Conservation (phyloP, 2,797 vertebrate genomes). For the Rousettus madagascariensis region DNA sequence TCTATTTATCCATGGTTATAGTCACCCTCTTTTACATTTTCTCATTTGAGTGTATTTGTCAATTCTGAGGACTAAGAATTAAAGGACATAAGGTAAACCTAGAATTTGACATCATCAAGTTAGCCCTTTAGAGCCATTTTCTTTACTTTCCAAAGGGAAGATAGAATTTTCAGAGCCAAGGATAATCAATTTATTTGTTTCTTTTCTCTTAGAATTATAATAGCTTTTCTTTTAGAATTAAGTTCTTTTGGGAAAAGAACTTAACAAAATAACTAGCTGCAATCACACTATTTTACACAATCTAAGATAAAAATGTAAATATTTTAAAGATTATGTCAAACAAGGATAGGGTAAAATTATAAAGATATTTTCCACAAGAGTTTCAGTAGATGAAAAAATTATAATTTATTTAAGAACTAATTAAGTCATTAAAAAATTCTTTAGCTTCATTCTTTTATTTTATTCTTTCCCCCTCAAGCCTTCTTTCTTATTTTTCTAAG, state of each 20-base stretch:
- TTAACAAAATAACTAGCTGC: conserved; percentile 14
- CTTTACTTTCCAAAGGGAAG: background rate
- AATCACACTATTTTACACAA: background rate
- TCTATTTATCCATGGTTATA: background rate
- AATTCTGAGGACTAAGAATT: conserved; percentile 3
- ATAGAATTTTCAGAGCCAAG: background rate
- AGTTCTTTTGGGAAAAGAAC: background rate
- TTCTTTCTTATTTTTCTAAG: conserved; percentile 39
- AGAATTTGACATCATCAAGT: background rate
- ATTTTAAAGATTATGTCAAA: conserved; percentile 9
- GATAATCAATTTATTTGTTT: background rate
- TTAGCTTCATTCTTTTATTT: conserved; percentile 12
- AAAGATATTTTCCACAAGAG: background rate
- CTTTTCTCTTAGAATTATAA: background rate
- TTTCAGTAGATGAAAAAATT: conserved; percentile 25
- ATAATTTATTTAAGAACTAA: background rate
- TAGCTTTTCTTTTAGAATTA: background rate
- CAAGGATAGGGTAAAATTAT: background rate
- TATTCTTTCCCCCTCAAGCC: background rate
- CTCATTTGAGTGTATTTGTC: background rate
- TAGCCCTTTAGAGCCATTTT: background rate
- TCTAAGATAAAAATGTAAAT: background rate
- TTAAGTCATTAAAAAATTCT: background rate
- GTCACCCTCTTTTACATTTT: background rate
- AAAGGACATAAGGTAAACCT: background rate